These are phyloP conservation scores for Proctacanthus coquilletti DNA, from an alignment of 1,140 invertebrate species.

Conservation along the genomic window DNA sequence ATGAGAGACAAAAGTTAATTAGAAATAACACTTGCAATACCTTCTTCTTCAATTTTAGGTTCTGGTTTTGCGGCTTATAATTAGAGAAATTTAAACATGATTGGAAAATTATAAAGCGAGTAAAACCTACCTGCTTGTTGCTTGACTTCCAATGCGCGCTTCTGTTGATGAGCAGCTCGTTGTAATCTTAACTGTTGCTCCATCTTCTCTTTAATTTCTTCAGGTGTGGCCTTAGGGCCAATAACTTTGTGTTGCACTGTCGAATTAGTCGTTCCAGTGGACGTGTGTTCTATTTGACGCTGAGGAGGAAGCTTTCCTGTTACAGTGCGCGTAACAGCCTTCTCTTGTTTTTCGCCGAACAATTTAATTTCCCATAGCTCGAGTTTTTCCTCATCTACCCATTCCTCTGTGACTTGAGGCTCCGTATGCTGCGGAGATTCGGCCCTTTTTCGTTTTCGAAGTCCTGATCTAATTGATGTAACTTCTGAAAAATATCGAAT, in stretches of 20 bases:
- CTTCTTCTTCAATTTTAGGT: not conserved
- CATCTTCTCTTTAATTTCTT: conserved; percentile 81
- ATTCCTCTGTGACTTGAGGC: conserved; percentile 81
- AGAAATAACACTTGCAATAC: too few species aligned
- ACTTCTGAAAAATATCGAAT: conserved; percentile 46
- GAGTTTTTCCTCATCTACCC: conserved; percentile 90
- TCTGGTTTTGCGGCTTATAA: not conserved
- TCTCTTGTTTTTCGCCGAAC: conserved; percentile 72
- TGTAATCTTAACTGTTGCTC: conserved; percentile 78
- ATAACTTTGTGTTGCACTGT: conserved; percentile 8
- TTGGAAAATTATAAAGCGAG: too few species aligned
- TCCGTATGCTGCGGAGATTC: conserved; percentile 81
- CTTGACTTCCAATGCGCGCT: conserved; percentile 49
- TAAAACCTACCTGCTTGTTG: conserved; percentile 7
- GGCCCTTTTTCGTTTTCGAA: conserved; percentile 79
- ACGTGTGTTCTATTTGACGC: conserved; percentile 15
- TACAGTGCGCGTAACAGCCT: conserved; percentile 53
- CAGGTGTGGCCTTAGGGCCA: conserved; percentile 44
- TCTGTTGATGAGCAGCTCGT: conserved; percentile 72
- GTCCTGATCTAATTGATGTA: conserved; percentile 80
- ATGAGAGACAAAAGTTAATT: too few species aligned
- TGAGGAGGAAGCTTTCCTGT: conserved; percentile 48
- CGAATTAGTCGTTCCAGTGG: conserved; percentile 3
- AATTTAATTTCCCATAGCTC: conserved; percentile 95
- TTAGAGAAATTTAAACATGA: not conserved